These are phyloP conservation scores for Channa striata DNA, from an alignment of 2,797 vertebrate species.

Conservation along the genomic window DNA sequence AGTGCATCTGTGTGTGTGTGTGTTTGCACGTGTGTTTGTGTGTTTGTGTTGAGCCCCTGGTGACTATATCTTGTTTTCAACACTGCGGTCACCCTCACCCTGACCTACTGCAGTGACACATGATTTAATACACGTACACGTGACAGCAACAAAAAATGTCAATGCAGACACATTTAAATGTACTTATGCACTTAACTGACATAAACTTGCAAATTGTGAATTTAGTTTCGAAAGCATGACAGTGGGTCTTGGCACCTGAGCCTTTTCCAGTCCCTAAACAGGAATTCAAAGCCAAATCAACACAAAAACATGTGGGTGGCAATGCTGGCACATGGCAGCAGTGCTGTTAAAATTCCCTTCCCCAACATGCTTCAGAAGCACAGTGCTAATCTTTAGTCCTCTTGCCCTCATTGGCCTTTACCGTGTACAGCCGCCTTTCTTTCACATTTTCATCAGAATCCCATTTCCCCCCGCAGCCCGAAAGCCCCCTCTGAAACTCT, in stretches of 20 bases:
- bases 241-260: too few relatives aligned
- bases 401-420: conserved; percentile 87
- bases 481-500: conserved; percentile 88
- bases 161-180: neutral
- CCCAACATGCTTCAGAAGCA: conserved; percentile 63
- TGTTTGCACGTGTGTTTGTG: conserved; percentile 12
- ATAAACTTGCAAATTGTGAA: conserved; percentile 3
- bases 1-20: conserved; percentile 55
- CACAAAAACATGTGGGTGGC: conserved; percentile 6
- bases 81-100: conserved; percentile 34
- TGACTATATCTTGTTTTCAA: conserved; percentile 54
- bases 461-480: conserved; percentile 87
- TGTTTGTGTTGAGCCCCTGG: conserved; percentile 18
- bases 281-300: conserved; percentile 30
- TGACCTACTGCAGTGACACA: conserved; percentile 15
- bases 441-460: conserved; percentile 97
- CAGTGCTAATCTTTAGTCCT: conserved; percentile 81
- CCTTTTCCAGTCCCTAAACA: conserved; percentile 13
- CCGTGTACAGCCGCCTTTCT: conserved; percentile 86
- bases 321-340: conserved; percentile 26
- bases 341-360: conserved; percentile 58
- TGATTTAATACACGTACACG: conserved; percentile 20
- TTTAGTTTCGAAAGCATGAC: conserved; percentile 2
- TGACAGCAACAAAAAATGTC: conserved; percentile 5
- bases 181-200: neutral